Conservation (phyloP, 2,888 invertebrate genomes). For the Cantharis rustica region DNA sequence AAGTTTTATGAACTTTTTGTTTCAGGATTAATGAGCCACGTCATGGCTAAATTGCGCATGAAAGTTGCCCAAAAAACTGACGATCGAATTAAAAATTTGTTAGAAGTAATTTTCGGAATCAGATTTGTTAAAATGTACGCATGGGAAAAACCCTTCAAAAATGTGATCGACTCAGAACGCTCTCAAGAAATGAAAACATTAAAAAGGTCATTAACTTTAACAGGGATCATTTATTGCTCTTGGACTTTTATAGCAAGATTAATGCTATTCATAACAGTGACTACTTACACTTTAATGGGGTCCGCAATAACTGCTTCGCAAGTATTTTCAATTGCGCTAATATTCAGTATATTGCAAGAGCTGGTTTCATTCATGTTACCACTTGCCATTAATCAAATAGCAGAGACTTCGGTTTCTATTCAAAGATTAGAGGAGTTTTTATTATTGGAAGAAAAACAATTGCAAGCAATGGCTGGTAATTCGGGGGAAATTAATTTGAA, state of each 20-base stretch:
- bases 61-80: neutral
- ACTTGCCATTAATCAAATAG: conserved; percentile 37
- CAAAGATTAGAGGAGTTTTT: conserved; percentile 63
- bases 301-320: neutral
- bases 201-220: neutral
- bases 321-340: neutral
- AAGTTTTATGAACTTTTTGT: too few relatives aligned
- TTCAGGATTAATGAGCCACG: neutral
- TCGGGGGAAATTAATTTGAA: conserved; percentile 36
- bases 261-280: neutral
- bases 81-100: neutral
- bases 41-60: neutral
- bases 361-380: neutral
- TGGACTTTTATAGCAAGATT: neutral
- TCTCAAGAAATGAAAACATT: neutral
- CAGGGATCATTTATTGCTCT: neutral
- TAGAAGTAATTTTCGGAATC: neutral
- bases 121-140: neutral
- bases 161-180: neutral
- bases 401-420: conserved; percentile 63
- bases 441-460: conserved; percentile 61
- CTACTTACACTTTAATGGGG: neutral
- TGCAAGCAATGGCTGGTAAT: conserved; percentile 31
- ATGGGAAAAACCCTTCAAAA: neutral
- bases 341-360: neutral